Conservation (phyloP, 2,888 invertebrate species). For the Patella caerulea region DNA sequence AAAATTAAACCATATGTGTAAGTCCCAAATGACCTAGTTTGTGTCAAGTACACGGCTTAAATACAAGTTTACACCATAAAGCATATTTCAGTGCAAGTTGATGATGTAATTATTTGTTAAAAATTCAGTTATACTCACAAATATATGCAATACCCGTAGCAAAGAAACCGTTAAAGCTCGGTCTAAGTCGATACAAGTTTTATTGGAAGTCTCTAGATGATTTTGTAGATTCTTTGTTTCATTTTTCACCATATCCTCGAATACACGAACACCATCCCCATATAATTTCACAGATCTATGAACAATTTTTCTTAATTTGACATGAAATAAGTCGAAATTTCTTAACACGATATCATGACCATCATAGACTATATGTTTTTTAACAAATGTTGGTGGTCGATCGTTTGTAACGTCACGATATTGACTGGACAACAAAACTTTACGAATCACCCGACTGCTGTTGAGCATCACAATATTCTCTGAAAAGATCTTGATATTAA, state of each 20-base stretch:
- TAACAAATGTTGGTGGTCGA: neutral
- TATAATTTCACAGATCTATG: neutral
- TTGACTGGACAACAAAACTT: neutral
- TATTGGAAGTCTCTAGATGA: neutral
- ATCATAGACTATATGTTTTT: neutral
- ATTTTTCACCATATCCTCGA: neutral
- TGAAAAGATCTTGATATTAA: neutral
- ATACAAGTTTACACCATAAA: too few relatives aligned
- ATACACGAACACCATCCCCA: neutral
- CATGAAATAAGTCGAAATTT: neutral
- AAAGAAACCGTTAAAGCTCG: neutral
- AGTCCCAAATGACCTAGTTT: too few relatives aligned
- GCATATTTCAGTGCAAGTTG: too few relatives aligned
- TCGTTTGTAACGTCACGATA: conserved; percentile 1
- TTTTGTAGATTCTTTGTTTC: neutral
- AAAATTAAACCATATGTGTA: too few relatives aligned
- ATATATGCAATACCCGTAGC: neutral
- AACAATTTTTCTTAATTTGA: neutral
- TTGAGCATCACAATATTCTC: neutral
- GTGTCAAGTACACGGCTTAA: too few relatives aligned
- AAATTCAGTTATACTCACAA: neutral
- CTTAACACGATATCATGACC: neutral
- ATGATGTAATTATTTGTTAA: too few relatives aligned
- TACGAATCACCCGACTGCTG: neutral
- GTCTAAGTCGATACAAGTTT: neutral